Conservation (phyloP, 1,140 invertebrate species). For the Panonychus citri region DNA sequence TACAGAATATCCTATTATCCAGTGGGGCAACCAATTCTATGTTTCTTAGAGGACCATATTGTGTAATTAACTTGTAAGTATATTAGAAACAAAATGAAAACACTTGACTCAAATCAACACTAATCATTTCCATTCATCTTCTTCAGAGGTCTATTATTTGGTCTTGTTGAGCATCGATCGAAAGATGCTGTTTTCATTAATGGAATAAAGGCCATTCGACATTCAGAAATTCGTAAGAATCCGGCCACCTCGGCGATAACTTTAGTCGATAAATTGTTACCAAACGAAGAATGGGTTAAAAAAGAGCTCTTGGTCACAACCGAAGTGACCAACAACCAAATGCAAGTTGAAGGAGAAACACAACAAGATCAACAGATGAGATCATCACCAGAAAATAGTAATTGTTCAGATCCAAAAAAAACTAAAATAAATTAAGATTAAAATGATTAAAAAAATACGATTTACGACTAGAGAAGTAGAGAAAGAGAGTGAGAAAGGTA, state of each 20-base stretch:
- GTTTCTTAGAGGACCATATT: neutral
- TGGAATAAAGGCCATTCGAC: slow-evolving; percentile 2
- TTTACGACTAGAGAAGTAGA: too few relatives aligned
- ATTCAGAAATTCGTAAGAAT: slow-evolving; percentile 1
- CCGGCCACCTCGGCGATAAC: neutral
- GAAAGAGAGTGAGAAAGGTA: too few relatives aligned
- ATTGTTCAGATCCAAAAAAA: neutral
- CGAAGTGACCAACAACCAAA: neutral
- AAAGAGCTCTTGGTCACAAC: neutral
- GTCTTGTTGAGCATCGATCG: neutral
- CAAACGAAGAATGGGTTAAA: neutral
- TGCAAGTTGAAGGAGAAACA: too few relatives aligned
- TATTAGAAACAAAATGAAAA: neutral
- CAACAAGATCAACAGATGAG: too few relatives aligned
- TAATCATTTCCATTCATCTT: neutral
- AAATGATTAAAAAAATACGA: too few relatives aligned
- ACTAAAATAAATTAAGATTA: neutral
- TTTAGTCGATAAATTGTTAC: neutral
- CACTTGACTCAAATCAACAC: too few relatives aligned
- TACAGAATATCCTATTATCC: slow-evolving; percentile 5
- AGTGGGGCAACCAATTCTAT: neutral
- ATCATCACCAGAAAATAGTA: neutral
- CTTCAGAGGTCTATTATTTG: slow-evolving; percentile 8
- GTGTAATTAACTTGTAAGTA: slow-evolving; percentile 8
- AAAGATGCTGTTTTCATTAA: slow-evolving; percentile 1